A percentile compares a stretch with the other conserved stretches of the same genome.
Evolutionary conservation across 1,140 invertebrate genomes (phyloP).

Genomic region (Drosophila saltans): DNA sequence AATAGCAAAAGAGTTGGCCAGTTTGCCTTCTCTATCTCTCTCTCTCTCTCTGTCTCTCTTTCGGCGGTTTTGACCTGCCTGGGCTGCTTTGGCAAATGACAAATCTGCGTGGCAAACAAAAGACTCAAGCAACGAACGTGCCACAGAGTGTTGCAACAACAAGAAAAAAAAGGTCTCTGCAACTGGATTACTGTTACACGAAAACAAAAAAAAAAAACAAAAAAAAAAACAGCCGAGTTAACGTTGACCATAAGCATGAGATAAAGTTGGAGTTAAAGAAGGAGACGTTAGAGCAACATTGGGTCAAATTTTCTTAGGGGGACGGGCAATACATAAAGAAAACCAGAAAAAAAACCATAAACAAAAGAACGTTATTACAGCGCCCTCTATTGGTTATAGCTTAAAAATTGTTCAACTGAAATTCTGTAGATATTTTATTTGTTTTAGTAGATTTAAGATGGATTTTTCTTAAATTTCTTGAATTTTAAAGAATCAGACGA

Average conservation of each 20-base stretch:
- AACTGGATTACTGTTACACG: slow-evolving; percentile 77
- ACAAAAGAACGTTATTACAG: not conserved
- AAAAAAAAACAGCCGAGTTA: not conserved
- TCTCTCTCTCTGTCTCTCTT: not conserved
- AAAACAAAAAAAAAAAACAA: not conserved
- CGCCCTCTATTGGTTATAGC: no score
- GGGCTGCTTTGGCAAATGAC: slow-evolving; percentile 48
- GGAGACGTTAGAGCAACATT: slow-evolving; percentile 11
- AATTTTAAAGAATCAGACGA: no score
- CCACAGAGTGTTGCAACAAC: slow-evolving; percentile 58
- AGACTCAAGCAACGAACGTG: slow-evolving; percentile 77
- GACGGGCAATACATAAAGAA: no score
- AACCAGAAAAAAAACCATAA: not conserved
- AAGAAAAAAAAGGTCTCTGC: slow-evolving; percentile 51
- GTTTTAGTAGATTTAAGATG: no score
- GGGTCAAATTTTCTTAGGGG: slow-evolving; percentile 39
- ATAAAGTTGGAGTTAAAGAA: not conserved
- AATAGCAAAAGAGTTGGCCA: slow-evolving; percentile 9
- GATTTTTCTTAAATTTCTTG: no score
- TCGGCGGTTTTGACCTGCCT: no score
- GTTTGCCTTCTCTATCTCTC: slow-evolving; percentile 25
- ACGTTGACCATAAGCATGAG: not conserved
- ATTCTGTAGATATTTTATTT: no score
- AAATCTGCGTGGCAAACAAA: slow-evolving; percentile 80
- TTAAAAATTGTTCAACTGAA: no score